A percentile compares a stretch with the other conserved stretches of the same genome.
Evolutionary conservation across 2,888 invertebrate genomes (phyloP).

Genomic region (Sarcophaga carnaria): DNA sequence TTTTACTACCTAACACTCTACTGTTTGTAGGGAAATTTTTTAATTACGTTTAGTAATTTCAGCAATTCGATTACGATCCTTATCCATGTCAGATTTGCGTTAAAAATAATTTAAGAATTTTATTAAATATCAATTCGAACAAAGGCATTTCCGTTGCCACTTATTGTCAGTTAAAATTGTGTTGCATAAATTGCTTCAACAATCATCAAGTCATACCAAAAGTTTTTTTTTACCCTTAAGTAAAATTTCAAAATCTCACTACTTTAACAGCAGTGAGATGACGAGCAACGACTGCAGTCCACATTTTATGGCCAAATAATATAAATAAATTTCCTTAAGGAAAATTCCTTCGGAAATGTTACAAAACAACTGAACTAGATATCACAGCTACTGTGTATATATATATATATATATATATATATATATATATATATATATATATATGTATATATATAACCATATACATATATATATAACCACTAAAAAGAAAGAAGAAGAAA

Average conservation of each 20-base stretch:
- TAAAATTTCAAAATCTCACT: slow-evolving; percentile 8
- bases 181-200: slow-evolving; percentile 34
- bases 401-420: too few species aligned
- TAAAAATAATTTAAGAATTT: slow-evolving; percentile 57
- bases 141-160: slow-evolving; percentile 34
- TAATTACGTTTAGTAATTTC: slow-evolving; percentile 21
- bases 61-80: slow-evolving; percentile 28
- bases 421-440: too few species aligned
- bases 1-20: neutral
- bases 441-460: too few species aligned
- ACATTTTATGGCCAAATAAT: slow-evolving; percentile 40
- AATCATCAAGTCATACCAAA: slow-evolving; percentile 21
- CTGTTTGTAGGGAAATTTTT: too few species aligned
- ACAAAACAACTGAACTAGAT: slow-evolving; percentile 22
- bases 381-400: neutral
- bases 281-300: slow-evolving; percentile 36
- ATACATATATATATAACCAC: too few species aligned
- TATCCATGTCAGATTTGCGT: neutral
- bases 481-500: too few species aligned
- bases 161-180: slow-evolving; percentile 50
- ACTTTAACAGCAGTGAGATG: slow-evolving; percentile 3
- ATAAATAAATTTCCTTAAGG: slow-evolving; percentile 34
- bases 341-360: slow-evolving; percentile 46
- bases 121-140: slow-evolving; percentile 35
- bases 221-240: slow-evolving; percentile 29